Percentiles rank a stretch among this genome's conserved stretches.
Evolutionary conservation across 2,113 vertebrate genomes (phyloP).

Genomic region (Alligator mississippiensis): DNA sequence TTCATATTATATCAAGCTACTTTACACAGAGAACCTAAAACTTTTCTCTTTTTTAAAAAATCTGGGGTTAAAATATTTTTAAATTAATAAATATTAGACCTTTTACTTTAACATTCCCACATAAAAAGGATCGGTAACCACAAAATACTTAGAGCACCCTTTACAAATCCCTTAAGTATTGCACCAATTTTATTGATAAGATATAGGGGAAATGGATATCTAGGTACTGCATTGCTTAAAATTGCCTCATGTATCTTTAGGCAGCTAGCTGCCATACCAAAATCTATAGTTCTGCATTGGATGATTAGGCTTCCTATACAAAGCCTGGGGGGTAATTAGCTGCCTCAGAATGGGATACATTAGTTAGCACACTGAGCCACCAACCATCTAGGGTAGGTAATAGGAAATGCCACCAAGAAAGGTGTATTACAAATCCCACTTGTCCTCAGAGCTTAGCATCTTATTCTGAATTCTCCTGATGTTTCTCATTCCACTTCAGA

Average conservation of each 20-base stretch:
- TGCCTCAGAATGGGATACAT: not conserved
- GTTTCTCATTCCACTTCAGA: no score
- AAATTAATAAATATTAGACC: not conserved
- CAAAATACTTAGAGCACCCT: no score
- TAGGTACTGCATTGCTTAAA: no score
- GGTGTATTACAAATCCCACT: not conserved
- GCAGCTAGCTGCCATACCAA: no score
- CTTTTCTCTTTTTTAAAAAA: not conserved
- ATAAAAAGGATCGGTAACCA: not conserved
- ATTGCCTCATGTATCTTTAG: no score
- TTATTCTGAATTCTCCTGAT: no score
- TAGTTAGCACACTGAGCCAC: not conserved
- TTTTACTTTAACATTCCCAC: not conserved
- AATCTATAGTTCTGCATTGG: no score
- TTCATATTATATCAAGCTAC: conserved; percentile 50
- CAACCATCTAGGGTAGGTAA: not conserved
- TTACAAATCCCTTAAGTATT: no score
- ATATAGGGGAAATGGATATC: no score
- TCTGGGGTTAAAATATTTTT: conserved; percentile 37
- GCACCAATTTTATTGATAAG: no score
- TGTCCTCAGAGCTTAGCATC: no score
- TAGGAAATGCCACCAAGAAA: not conserved
- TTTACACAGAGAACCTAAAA: conserved; percentile 56
- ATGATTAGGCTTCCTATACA: not conserved
- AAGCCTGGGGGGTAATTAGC: not conserved